Percentiles rank a stretch among this genome's conserved stretches.
These are phyloP conservation scores for Peromyscus leucopus DNA, from an alignment of 2,113 vertebrate genomes.

Conservation along the genomic window DNA sequence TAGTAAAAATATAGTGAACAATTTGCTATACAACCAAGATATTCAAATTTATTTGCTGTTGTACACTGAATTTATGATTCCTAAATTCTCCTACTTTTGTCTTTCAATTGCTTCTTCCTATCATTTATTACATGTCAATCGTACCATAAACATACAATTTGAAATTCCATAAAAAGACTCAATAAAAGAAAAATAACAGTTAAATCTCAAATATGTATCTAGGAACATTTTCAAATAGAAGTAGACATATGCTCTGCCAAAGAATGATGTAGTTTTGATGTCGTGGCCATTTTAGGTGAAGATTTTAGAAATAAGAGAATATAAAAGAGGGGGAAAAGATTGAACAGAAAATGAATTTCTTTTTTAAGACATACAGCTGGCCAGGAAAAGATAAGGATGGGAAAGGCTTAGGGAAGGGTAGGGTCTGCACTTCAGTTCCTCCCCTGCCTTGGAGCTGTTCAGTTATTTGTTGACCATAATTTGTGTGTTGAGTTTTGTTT, in stretches of 20 bases:
- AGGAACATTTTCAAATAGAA: background rate
- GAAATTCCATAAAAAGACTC: background rate
- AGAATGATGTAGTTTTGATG: background rate
- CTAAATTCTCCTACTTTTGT: background rate
- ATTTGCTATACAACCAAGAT: background rate
- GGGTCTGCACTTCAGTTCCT: background rate
- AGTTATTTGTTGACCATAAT: background rate
- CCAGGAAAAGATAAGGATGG: background rate
- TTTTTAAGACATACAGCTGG: background rate
- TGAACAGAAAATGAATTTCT: background rate
- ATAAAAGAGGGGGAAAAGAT: background rate
- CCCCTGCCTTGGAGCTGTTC: background rate
- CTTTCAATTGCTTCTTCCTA: background rate
- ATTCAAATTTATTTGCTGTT: background rate
- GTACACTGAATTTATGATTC: background rate
- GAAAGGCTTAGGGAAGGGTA: background rate
- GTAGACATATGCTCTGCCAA: background rate
- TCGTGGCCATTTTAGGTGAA: background rate
- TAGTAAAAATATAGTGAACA: background rate
- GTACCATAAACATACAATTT: background rate
- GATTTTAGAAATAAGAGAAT: constrained; percentile 38
- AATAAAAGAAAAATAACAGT: background rate
- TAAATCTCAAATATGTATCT: background rate
- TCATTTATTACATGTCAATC: constrained; percentile 9
- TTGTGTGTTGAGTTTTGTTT: background rate